These are phyloP conservation scores for Lepidurus apus DNA, from an alignment of 1,140 invertebrate genomes.

Conservation along the genomic window DNA sequence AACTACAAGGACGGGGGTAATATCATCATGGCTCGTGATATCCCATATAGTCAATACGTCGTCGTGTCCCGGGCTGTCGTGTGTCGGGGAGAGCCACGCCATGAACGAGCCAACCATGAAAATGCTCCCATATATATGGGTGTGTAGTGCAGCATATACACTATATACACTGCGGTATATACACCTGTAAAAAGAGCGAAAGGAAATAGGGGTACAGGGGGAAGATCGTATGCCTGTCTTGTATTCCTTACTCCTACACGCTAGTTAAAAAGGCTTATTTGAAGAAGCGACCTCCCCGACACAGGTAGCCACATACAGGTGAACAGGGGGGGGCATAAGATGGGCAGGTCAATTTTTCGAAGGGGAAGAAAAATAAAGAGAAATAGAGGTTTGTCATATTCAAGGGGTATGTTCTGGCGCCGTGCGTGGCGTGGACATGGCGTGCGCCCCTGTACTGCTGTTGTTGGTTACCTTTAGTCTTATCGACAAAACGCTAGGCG, in stretches of 20 bases:
- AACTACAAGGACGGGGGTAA: background rate
- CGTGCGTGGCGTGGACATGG: background rate
- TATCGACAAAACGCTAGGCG: conserved; percentile 13
- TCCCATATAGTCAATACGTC: conserved; percentile 14
- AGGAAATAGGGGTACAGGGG: background rate
- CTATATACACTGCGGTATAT: background rate
- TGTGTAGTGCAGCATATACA: background rate
- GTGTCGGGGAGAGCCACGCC: background rate
- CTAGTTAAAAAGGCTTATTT: background rate
- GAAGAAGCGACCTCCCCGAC: background rate
- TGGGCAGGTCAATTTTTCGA: background rate
- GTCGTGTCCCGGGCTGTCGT: background rate
- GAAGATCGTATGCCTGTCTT: background rate
- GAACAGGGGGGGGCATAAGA: conserved; percentile 3
- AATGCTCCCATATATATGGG: background rate
- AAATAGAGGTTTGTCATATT: background rate
- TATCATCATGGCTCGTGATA: background rate
- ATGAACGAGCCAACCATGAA: conserved; percentile 14
- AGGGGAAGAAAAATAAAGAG: background rate
- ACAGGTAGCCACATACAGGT: background rate
- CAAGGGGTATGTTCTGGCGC: background rate
- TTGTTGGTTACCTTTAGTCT: conserved; percentile 22
- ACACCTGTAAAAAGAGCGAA: background rate
- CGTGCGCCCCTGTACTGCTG: conserved; percentile 4
- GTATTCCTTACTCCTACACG: background rate